phyloP scores from a whole-genome alignment of 2,797 vertebrate species.

The Fundulus diaphanus region DNA sequence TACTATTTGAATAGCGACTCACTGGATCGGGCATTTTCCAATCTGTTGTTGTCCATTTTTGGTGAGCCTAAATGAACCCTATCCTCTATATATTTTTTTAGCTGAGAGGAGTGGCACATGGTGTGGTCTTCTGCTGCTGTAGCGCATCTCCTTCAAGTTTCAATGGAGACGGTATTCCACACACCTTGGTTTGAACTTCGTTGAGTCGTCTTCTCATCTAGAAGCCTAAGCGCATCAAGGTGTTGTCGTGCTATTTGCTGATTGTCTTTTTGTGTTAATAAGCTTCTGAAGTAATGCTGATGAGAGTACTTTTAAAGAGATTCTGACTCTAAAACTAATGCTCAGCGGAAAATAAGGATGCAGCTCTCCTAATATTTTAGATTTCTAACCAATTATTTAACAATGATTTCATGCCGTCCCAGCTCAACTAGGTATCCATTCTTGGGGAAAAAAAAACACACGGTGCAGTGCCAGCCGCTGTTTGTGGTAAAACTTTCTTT shows the following conservation, averaged over 20 bases:
- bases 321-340: neutral
- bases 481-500: conserved; percentile 26
- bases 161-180: neutral
- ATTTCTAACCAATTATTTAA: conserved; percentile 40
- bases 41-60: neutral
- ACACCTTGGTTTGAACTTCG: neutral
- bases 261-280: neutral
- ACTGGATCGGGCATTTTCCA: neutral
- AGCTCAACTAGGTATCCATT: conserved; percentile 33
- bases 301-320: neutral
- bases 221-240: neutral
- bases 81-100: neutral
- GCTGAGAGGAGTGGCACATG: neutral
- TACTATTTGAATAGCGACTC: neutral
- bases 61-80: neutral
- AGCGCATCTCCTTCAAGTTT: neutral
- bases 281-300: neutral
- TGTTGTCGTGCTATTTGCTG: neutral
- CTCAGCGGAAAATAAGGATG: no score
- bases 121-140: neutral
- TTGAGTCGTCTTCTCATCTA: neutral
- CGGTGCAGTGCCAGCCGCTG: conserved; percentile 44
- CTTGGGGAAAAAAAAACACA: conserved; percentile 46
- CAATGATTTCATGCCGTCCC: conserved; percentile 64
- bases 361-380: conserved; percentile 10